Evolutionary conservation across 1,140 invertebrate species (phyloP).

Genomic region (Geopemphigus sp.): DNA sequence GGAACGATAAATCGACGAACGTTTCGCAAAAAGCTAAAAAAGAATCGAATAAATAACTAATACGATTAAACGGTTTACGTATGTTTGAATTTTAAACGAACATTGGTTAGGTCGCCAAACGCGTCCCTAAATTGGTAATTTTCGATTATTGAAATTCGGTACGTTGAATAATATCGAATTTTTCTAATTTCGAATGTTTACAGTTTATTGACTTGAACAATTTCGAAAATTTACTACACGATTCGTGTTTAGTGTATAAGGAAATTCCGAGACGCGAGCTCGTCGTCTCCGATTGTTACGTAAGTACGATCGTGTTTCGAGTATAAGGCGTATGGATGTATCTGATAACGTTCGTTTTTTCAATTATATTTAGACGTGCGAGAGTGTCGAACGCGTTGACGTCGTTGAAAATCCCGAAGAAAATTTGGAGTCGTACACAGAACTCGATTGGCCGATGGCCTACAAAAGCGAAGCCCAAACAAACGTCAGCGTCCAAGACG

Average conservation of each 20-base stretch:
- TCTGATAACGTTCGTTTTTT: background rate
- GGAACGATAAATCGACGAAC: too few relatives aligned
- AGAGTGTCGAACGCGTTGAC: background rate
- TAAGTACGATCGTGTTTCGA: background rate
- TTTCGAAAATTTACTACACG: constrained; percentile 37
- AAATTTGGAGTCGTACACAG: constrained; percentile 25
- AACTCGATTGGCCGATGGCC: background rate
- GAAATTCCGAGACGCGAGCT: background rate
- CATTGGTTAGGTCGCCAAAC: background rate
- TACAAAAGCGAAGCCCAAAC: background rate
- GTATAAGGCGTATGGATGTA: too few relatives aligned
- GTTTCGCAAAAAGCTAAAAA: too few relatives aligned
- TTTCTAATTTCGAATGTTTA: background rate
- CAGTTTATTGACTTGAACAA: constrained; percentile 18
- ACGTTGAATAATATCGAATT: background rate
- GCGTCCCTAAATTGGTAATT: background rate
- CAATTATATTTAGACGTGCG: background rate
- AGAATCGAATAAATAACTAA: background rate
- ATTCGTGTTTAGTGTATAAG: constrained; percentile 30
- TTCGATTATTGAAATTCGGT: background rate
- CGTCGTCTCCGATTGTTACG: constrained; percentile 22
- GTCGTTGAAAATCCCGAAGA: background rate
- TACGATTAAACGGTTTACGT: background rate
- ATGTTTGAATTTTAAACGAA: background rate
- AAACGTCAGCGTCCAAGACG: background rate